Evolutionary conservation across 2,888 invertebrate genomes (phyloP).

Genomic region (Ophion ellenae): DNA sequence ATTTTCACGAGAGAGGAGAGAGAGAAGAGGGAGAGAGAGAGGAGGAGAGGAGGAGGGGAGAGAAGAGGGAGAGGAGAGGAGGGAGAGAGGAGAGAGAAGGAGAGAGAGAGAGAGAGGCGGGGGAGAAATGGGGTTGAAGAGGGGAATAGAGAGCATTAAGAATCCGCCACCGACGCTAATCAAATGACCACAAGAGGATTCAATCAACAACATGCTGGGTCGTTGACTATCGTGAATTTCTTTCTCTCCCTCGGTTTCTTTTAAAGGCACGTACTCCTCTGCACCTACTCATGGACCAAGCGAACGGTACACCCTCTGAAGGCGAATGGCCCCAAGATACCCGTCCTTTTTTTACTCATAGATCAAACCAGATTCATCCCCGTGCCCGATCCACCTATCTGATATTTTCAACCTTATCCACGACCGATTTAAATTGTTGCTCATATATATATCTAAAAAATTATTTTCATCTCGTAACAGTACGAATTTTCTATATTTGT

Average conservation of each 20-base stretch:
- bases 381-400: background rate
- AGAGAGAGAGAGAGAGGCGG: conserved; percentile 36
- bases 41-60: too few relatives aligned
- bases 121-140: conserved; percentile 29
- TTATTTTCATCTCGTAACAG: too few relatives aligned
- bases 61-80: background rate
- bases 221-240: conserved; percentile 22
- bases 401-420: background rate
- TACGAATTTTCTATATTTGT: background rate
- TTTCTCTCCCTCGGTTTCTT: conserved; percentile 27
- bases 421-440: background rate
- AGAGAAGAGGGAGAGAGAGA: too few relatives aligned
- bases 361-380: conserved; percentile 3
- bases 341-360: background rate
- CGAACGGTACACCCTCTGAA: too few relatives aligned
- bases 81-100: conserved; percentile 42
- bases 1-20: too few relatives aligned
- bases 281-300: too few relatives aligned
- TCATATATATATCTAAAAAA: too few relatives aligned
- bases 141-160: conserved; percentile 54
- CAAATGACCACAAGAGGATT: conserved; percentile 67
- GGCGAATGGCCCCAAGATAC: background rate
- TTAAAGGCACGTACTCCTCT: conserved; percentile 48
- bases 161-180: conserved; percentile 65
- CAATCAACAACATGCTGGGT: conserved; percentile 63